phyloP scores from a whole-genome alignment of 2,797 vertebrate genomes.

The Acomys russatus region DNA sequence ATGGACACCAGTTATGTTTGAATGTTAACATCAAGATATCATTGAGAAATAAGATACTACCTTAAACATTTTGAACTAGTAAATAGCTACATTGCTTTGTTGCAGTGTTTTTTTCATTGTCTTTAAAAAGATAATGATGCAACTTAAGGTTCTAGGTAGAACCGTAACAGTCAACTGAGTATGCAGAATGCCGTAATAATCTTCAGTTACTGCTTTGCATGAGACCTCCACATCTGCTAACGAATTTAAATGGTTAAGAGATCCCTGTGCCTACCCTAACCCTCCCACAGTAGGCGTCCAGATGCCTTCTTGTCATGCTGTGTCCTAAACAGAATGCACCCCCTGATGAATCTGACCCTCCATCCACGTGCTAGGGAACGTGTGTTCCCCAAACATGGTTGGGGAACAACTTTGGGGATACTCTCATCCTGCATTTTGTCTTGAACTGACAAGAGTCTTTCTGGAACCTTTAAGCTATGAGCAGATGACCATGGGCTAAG shows the following conservation, averaged over 20 bases:
- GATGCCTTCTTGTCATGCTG: conserved; percentile 17
- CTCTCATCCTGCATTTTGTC: not conserved
- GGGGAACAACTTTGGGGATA: not conserved
- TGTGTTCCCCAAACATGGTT: conserved; percentile 26
- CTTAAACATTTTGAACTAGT: conserved; percentile 28
- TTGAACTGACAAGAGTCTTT: conserved; percentile 19
- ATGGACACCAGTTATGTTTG: not conserved
- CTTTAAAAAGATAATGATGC: conserved; percentile 12
- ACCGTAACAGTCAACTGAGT: conserved; percentile 8
- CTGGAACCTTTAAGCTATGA: not conserved
- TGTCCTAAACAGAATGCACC: conserved; percentile 57
- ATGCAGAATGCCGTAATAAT: not conserved
- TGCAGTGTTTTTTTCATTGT: not conserved
- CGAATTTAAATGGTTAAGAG: conserved; percentile 46
- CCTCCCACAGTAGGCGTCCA: conserved; percentile 45
- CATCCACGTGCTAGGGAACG: conserved; percentile 1
- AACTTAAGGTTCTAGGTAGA: conserved; percentile 11
- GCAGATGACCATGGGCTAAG: not conserved
- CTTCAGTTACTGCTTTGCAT: conserved; percentile 14
- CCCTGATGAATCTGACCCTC: not conserved
- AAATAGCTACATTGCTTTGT: not conserved
- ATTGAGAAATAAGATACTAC: conserved; percentile 52
- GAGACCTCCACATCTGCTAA: conserved; percentile 16
- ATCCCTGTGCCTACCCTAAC: conserved; percentile 14
- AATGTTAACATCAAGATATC: conserved; percentile 34